Evolutionary conservation across 2,113 vertebrate genomes (phyloP).

Genomic region (Formicarius rufipectus): DNA sequence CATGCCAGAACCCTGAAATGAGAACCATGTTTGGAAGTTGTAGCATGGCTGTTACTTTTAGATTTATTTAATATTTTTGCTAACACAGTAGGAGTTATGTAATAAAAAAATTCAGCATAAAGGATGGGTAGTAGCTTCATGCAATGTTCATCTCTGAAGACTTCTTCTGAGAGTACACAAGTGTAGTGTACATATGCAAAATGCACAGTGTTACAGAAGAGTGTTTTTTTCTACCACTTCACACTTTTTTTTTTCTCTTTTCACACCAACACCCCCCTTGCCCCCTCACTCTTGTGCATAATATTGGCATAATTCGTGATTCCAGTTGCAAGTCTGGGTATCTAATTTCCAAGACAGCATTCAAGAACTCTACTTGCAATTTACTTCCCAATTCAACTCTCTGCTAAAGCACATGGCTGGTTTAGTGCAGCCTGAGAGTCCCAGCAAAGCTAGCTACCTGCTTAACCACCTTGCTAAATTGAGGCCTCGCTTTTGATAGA

Average conservation of each 20-base stretch:
- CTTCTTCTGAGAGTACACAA: background rate
- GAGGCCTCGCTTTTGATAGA: background rate
- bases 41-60: background rate
- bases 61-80: background rate
- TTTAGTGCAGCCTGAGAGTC: background rate
- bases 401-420: background rate
- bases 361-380: background rate
- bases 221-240: background rate
- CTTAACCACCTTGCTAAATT: background rate
- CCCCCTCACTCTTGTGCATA: background rate
- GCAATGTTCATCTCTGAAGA: background rate
- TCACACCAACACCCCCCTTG: background rate
- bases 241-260: background rate
- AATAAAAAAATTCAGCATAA: background rate
- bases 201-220: background rate
- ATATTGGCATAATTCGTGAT: background rate
- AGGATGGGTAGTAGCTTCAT: background rate
- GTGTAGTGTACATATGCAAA: fast-evolving
- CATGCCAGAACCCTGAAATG: conserved; percentile 20
- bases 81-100: background rate
- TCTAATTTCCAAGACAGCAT: background rate
- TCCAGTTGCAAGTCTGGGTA: background rate
- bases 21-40: background rate
- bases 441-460: background rate
- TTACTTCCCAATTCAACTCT: background rate